A percentile compares a stretch with the other conserved stretches of the same genome.
Evolutionary conservation across 2,113 vertebrate species (phyloP).

Genomic region (Tychaedon coryphoeus): DNA sequence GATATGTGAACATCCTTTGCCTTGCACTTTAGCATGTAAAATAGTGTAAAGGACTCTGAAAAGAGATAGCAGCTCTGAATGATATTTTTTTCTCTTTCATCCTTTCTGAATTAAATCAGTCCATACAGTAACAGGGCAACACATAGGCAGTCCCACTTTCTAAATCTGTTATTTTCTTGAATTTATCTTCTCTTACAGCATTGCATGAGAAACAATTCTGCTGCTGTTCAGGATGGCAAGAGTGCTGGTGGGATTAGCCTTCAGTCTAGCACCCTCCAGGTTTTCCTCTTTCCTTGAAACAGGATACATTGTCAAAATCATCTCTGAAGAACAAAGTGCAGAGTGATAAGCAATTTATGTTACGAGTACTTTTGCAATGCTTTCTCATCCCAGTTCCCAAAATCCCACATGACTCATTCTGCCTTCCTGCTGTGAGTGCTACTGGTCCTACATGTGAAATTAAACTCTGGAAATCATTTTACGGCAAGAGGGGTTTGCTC

Average conservation of each 20-base stretch:
- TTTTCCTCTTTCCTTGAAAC: not conserved
- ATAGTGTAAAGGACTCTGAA: not conserved
- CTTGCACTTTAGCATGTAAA: not conserved
- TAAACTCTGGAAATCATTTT: slow-evolving; percentile 19
- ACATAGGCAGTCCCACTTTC: not conserved
- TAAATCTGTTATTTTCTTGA: not conserved
- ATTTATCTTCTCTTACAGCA: not conserved
- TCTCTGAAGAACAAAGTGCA: not conserved
- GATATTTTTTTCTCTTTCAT: not conserved
- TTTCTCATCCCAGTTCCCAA: slow-evolving; percentile 20
- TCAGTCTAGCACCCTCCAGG: not conserved
- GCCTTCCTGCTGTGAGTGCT: slow-evolving; percentile 16
- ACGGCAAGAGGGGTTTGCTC: slow-evolving; percentile 1
- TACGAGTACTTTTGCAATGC: not conserved
- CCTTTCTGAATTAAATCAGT: not conserved
- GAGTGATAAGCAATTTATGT: slow-evolving; percentile 23
- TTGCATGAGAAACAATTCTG: not conserved
- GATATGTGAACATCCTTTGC: not conserved
- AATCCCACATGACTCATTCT: slow-evolving; percentile 34
- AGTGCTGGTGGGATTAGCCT: not conserved
- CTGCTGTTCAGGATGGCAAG: not conserved
- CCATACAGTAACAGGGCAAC: not conserved
- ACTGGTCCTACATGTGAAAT: slow-evolving; percentile 27
- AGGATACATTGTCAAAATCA: not conserved
- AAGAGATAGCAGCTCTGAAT: not conserved